Percentiles rank a stretch among this genome's conserved stretches.
These are phyloP conservation scores for Eilema sororculum DNA, from an alignment of 2,888 invertebrate genomes.

Conservation along the genomic window DNA sequence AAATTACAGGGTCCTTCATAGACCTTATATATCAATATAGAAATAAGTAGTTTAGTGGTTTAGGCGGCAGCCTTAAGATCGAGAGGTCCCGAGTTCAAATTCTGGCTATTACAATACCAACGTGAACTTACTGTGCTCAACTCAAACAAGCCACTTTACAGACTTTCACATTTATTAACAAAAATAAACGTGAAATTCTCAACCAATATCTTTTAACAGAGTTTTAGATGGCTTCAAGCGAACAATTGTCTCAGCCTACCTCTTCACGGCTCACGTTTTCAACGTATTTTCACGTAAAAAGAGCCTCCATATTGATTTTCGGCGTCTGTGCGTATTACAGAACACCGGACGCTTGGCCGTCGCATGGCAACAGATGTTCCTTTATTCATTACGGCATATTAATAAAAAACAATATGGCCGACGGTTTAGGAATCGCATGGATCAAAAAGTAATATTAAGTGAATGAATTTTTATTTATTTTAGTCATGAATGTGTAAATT, in stretches of 20 bases:
- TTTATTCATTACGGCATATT: slow-evolving; percentile 2
- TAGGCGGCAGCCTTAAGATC: too few species aligned
- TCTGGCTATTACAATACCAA: too few species aligned
- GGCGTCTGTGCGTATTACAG: slow-evolving; percentile 7
- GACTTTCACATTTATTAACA: too few species aligned
- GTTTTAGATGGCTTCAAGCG: not conserved
- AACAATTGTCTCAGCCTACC: not conserved
- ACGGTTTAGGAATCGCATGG: not conserved
- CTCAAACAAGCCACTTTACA: too few species aligned
- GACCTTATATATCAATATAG: too few species aligned
- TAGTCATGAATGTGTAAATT: too few species aligned
- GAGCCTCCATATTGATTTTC: slow-evolving; percentile 25
- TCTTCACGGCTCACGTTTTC: not conserved
- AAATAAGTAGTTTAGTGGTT: too few species aligned
- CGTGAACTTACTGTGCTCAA: too few species aligned
- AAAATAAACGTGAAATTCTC: not conserved
- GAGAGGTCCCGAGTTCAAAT: too few species aligned
- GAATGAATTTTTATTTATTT: too few species aligned
- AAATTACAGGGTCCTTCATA: too few species aligned
- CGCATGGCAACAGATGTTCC: slow-evolving; percentile 16
- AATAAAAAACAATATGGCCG: slow-evolving; percentile 14
- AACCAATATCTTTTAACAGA: not conserved
- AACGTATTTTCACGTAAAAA: slow-evolving; percentile 7
- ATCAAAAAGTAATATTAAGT: too few species aligned
- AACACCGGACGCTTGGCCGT: slow-evolving; percentile 13